These are phyloP conservation scores for Tapirus terrestris DNA, from an alignment of 2,113 vertebrate species.

Conservation along the genomic window DNA sequence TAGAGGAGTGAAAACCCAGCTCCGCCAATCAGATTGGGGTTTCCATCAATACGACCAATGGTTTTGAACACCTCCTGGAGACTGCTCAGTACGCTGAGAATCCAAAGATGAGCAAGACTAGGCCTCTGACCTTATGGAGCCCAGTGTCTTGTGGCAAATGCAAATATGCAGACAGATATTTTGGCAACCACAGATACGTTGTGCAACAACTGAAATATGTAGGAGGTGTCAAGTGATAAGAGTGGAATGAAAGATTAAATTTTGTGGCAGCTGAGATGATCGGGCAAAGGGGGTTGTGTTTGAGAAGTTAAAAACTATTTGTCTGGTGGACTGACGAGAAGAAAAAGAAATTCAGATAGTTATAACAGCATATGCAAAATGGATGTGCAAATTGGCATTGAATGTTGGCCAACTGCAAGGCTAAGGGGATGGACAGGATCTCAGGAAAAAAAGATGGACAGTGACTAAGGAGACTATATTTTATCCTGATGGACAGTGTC, in stretches of 20 bases:
- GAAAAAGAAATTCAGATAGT: neutral
- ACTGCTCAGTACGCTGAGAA: neutral
- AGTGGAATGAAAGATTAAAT: neutral
- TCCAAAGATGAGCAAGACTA: neutral
- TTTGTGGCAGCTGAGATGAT: neutral
- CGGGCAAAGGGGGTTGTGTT: neutral
- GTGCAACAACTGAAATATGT: neutral
- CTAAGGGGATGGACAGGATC: neutral
- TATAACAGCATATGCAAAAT: neutral
- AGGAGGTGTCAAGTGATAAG: neutral
- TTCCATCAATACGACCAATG: neutral
- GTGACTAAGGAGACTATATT: neutral
- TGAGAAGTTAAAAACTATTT: neutral
- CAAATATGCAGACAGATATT: neutral
- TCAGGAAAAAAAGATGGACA: neutral
- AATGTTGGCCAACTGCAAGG: neutral
- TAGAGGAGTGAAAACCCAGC: neutral
- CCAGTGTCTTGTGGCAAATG: neutral
- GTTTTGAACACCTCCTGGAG: neutral
- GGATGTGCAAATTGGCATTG: neutral
- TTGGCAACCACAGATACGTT: neutral
- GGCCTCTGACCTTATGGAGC: neutral
- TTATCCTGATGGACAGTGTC: neutral
- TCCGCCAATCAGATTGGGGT: neutral
- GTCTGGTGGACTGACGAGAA: neutral